phyloP scores from a whole-genome alignment of 2,888 invertebrate species.

The Dasysyrphus albostriatus region DNA sequence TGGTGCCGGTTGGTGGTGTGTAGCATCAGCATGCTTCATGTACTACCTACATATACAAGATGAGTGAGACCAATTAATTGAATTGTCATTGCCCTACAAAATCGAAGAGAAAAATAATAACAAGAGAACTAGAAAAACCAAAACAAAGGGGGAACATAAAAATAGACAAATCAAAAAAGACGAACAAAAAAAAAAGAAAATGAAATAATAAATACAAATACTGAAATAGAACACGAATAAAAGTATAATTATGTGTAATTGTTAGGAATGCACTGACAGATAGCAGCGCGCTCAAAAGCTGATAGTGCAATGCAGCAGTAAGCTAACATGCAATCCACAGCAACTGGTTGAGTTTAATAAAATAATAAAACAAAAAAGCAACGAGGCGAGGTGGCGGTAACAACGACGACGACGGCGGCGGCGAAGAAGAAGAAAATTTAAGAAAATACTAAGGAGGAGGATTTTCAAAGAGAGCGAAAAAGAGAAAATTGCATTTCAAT shows the following conservation, averaged over 20 bases:
- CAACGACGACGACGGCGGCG: neutral
- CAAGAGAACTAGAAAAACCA: constrained; percentile 61
- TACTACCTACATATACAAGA: constrained; percentile 10
- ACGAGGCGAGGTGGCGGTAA: neutral
- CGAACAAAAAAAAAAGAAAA: neutral
- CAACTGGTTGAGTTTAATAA: constrained; percentile 63
- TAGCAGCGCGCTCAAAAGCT: constrained; percentile 47
- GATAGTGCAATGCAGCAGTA: constrained; percentile 52
- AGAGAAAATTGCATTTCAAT: constrained; percentile 76
- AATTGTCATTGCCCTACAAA: constrained; percentile 72
- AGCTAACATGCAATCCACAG: constrained; percentile 50
- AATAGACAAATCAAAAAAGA: constrained; percentile 37
- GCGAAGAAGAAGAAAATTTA: constrained; percentile 57
- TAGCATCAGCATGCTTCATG: neutral
- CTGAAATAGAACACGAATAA: constrained; percentile 10
- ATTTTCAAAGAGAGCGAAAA: constrained; percentile 75
- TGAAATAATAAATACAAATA: constrained; percentile 19
- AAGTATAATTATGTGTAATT: constrained; percentile 30
- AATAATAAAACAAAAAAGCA: constrained; percentile 9
- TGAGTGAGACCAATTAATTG: constrained; percentile 66
- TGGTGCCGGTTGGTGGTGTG: constrained; percentile 1
- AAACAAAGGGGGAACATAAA: constrained; percentile 58
- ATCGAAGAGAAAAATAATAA: constrained; percentile 60
- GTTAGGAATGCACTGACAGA: constrained; percentile 50
- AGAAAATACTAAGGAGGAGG: constrained; percentile 65